Evolutionary conservation across 2,888 invertebrate species (phyloP), one percentile per base, ranked within the genome.

Genomic region (Kuschelorhynchus macadamiae): DNA sequence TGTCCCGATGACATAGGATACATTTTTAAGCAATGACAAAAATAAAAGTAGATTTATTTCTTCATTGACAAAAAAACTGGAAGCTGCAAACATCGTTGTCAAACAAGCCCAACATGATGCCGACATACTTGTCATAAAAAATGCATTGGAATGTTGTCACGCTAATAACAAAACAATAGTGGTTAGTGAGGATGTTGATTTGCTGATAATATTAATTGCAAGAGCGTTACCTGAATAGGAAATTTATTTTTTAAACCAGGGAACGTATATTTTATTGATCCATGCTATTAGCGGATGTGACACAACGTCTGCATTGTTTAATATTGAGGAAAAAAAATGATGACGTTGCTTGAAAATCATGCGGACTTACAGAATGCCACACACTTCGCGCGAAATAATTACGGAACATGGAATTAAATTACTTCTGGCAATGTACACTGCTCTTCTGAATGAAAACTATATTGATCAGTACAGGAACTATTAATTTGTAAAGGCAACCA

Each of bases 251-350:
- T 25, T 25, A 25, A 7, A 25, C 25, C 25, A 3, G 7, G 25
- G 25, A 25, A 7, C n/a, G 30, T n/a, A 20, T 11, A 46, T 57
- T 44, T 53, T 53, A 18, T 53, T 36, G 12, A 53, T 32, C 39
- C 33, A 36, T 18, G 39, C 21, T 21, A 5, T 39, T 21, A 25
- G 25, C 25, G 25, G 25, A 25, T 25, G 25, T 25, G 25, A 25
- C 25, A 25, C 25, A 25, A 25, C 25, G 7, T 25, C 25, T 25
- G 25, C 25, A 25, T 25, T 25, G 25, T 25, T 25, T 7, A 7
- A 25, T 39, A 53, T 53, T 39, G 20, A n/a, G 39, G 33, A 36
- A 53, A 20, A 12, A 53, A 53, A 9, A 11, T 32, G 2, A 36
- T 36, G 14, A 36, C 3, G 14, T 14, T 36, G 14, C n/a, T 36